phyloP scores from a whole-genome alignment of 2,888 invertebrate species.

The Metacarcinus magister region DNA sequence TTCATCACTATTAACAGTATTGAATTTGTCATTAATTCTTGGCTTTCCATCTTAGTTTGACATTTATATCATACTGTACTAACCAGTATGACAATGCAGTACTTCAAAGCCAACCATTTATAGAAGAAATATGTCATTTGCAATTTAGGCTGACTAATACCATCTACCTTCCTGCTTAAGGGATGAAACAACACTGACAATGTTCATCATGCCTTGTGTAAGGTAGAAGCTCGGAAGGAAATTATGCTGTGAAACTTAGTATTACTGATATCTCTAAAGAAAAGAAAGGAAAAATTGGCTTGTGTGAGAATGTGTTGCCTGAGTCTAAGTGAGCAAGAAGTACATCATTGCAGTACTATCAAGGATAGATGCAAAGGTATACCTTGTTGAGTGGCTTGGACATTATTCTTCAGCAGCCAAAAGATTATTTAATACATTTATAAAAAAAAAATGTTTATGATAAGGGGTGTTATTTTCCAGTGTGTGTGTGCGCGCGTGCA shows the following conservation, averaged over 20 bases:
- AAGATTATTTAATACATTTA: constrained; percentile 52
- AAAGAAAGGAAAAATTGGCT: background rate
- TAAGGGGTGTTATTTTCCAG: background rate
- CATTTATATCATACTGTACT: background rate
- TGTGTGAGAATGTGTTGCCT: background rate
- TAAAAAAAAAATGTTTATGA: constrained; percentile 53
- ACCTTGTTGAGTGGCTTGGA: background rate
- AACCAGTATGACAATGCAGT: background rate
- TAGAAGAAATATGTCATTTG: background rate
- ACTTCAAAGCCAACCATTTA: background rate
- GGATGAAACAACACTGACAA: background rate
- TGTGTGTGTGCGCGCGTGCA: background rate
- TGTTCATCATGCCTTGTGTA: background rate
- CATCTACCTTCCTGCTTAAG: background rate
- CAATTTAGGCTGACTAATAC: background rate
- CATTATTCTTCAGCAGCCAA: background rate
- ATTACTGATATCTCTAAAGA: background rate
- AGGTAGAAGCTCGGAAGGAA: background rate
- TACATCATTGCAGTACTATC: background rate
- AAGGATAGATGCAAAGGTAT: background rate
- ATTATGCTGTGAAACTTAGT: background rate
- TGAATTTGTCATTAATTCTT: background rate
- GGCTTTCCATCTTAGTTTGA: background rate
- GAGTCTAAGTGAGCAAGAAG: background rate
- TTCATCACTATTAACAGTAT: background rate